Conservation (phyloP, 2,888 invertebrate species). For the Emmelina monodactyla region DNA sequence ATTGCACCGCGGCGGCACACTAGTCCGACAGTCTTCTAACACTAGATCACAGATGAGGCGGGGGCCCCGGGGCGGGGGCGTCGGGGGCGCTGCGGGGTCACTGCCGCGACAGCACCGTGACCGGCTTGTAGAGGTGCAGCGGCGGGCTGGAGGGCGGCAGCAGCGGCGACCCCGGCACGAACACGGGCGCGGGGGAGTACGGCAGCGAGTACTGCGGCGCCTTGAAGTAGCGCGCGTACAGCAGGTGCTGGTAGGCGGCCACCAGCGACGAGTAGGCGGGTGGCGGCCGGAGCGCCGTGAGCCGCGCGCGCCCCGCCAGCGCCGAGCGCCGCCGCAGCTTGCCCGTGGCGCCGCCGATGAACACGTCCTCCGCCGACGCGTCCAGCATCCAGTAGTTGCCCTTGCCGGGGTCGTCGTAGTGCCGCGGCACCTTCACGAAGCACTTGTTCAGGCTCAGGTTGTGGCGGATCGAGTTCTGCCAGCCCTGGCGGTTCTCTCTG, state of each 20-base stretch:
- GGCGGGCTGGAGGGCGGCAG: slow-evolving; percentile 48
- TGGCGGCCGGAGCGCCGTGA: slow-evolving; percentile 85
- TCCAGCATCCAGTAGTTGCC: slow-evolving; percentile 99
- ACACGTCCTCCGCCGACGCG: slow-evolving; percentile 97
- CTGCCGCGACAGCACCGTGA: slow-evolving; percentile 65
- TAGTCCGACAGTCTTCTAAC: slow-evolving; percentile 38
- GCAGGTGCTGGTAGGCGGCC: slow-evolving; percentile 67
- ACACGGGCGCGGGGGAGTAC: slow-evolving; percentile 31
- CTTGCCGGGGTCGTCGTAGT: slow-evolving; percentile 99
- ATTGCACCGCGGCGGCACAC: slow-evolving; percentile 28
- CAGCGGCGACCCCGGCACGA: slow-evolving; percentile 30
- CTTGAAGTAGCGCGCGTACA: slow-evolving; percentile 70
- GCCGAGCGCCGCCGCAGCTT: slow-evolving; percentile 89
- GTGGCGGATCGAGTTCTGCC: slow-evolving; percentile 99
- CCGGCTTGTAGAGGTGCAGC: slow-evolving; percentile 61
- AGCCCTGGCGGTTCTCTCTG: slow-evolving; percentile 96
- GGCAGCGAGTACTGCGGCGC: slow-evolving; percentile 60
- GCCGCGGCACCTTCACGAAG: slow-evolving; percentile 96
- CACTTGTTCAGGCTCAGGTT: slow-evolving; percentile 98
- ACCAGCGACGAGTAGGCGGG: slow-evolving; percentile 66
- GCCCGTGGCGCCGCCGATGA: slow-evolving; percentile 97
- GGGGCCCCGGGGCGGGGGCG: neutral
- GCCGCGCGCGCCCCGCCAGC: slow-evolving; percentile 83
- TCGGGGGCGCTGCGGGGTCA: slow-evolving; percentile 22
- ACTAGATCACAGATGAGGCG: slow-evolving; percentile 58